Base-by-base conservation (phyloP, 2,113 vertebrate species). In the Arenaria interpres region DNA sequence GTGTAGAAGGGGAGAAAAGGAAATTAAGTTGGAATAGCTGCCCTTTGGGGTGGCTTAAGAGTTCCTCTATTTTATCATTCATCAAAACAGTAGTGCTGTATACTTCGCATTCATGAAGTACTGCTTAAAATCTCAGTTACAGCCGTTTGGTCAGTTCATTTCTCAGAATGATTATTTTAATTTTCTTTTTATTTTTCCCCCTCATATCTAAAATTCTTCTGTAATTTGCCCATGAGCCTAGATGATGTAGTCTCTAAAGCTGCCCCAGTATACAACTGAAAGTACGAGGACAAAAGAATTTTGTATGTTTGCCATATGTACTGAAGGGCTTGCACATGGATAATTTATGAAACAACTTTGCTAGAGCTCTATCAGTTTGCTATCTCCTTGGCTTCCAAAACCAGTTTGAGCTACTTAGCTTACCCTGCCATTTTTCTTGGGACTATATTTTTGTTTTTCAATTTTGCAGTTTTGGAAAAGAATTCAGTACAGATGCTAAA, bases 321-420 rank as follows among this genome's bases (percentile, higher is more conserved):
- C 28, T 45, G 63, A 66, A 46, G 28, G 32, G 28, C 46, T 91
- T 46, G 39, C 37, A 85, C 16, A 16, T 10, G 22, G 71, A n/a
- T 60, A 83, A 94, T 94, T 79, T 91, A 79, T 88, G 62, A 83
- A 48, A 88, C 74, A 87, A 72, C 63, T 85, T 91, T 63, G 39
- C 85, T 93, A 80, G 78, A 85, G 30, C 51, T 83, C 54, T 78
- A 67, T 86, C 82, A 88, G 37, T 89, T 82, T 95, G 54, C 27
- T 88, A 56, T 74, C 23, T 85, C 50, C 43, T 20, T 83, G 75
- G 37, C 57, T 96, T 95, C 80, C 54, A 86, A 80, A 94, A 93
- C 23, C 7, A 16, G 19, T 88, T 96, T 89, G 81, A 96, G 37
- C 50, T 88, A 60, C 48, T 54, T 84, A 74, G 60, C 16, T 83